Evolutionary conservation across 2,113 vertebrate genomes (phyloP).

Genomic region (Clupea harengus): DNA sequence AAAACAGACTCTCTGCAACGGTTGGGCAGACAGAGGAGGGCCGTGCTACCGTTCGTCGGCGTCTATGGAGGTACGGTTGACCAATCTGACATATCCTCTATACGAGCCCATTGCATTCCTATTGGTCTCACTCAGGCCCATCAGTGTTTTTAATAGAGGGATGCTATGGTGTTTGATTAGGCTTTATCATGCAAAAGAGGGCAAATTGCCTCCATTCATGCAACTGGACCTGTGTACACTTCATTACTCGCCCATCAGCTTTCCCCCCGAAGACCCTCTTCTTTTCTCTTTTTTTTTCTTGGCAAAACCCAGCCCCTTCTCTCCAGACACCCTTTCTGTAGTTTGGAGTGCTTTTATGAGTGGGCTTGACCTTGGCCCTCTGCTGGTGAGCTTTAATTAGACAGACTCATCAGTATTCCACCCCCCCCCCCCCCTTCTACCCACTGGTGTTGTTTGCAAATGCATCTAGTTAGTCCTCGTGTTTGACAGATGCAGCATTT

Average conservation of each 20-base stretch:
- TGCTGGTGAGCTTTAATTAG: conserved; percentile 8
- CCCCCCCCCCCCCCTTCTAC: not conserved
- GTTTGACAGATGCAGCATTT: not conserved
- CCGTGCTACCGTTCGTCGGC: not conserved
- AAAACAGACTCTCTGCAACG: conserved; percentile 14
- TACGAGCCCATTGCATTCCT: not conserved
- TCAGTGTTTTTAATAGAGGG: not conserved
- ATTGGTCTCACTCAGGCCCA: not conserved
- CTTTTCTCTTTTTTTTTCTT: not conserved
- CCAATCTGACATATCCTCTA: not conserved
- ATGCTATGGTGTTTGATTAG: conserved; percentile 23
- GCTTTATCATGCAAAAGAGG: conserved; percentile 38
- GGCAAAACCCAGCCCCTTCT: not conserved
- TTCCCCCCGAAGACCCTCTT: not conserved
- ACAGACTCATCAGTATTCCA: not conserved
- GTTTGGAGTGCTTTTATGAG: conserved; percentile 4
- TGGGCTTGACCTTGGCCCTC: not conserved
- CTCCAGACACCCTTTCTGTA: not conserved
- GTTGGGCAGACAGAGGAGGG: not conserved
- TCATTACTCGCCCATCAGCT: conserved; percentile 27
- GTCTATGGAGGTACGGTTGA: not conserved
- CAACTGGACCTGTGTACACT: conserved; percentile 8
- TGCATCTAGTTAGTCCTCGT: not conserved
- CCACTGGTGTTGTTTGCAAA: not conserved
- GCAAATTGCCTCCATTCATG: conserved; percentile 20